Conservation (phyloP, 1,140 invertebrate genomes). For the Heterodera carotae region DNA sequence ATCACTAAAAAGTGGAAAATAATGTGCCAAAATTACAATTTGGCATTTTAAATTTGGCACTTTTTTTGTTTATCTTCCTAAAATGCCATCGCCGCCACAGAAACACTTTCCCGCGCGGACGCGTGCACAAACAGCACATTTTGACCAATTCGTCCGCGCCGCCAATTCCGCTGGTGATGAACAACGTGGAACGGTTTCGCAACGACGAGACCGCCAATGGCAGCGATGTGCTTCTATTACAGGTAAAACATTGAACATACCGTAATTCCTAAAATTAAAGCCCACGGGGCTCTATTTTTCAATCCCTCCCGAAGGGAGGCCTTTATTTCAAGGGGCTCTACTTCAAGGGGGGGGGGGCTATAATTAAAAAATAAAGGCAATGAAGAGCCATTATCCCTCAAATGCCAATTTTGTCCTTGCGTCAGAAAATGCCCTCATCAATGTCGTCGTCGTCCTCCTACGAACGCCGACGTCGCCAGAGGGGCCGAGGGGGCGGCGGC, state of each 20-base stretch:
- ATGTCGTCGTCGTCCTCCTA: constrained; percentile 9
- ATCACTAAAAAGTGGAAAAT: constrained; percentile 22
- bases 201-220: neutral
- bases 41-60: no score
- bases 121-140: constrained; percentile 34
- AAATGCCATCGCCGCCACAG: constrained; percentile 14
- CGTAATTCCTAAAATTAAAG: no score
- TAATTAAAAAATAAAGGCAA: no score
- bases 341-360: no score
- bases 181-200: constrained; percentile 13
- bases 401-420: neutral
- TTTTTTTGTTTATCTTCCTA: no score
- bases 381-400: no score
- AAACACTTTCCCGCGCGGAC: constrained; percentile 30
- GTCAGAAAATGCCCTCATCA: constrained; percentile 13
- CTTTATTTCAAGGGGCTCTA: no score
- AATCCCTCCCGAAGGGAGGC: no score
- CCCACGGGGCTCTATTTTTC: no score
- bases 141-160: neutral
- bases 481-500: neutral
- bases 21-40: neutral
- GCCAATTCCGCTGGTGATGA: constrained; percentile 1
- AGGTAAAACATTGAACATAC: no score
- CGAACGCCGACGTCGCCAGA: constrained; percentile 1
- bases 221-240: neutral